Evolutionary conservation across 92 coral and sea anemone genomes (phyloP).

Genomic region (Porites evermanni): DNA sequence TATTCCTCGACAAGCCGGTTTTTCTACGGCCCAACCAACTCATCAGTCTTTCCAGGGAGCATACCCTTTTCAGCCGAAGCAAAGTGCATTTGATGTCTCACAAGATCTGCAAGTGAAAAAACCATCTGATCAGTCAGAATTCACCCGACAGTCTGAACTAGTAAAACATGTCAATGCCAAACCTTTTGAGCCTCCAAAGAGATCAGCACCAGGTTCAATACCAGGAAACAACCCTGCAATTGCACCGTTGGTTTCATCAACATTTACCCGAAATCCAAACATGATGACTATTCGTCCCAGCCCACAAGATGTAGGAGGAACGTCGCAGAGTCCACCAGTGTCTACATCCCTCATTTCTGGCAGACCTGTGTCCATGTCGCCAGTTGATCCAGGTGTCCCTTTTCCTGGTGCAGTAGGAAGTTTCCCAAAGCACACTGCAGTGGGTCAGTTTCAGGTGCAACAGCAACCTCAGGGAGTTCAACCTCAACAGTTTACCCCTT

Average conservation of each 20-base stretch:
- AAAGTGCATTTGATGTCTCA: constrained; percentile 61
- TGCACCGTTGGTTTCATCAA: constrained; percentile 65
- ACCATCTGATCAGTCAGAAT: constrained; percentile 69
- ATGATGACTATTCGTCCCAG: constrained; percentile 78
- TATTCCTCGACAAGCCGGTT: constrained; percentile 67
- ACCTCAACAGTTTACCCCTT: constrained; percentile 88
- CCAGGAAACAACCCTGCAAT: constrained; percentile 64
- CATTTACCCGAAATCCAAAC: constrained; percentile 65
- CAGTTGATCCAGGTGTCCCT: constrained; percentile 85
- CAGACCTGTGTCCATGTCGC: constrained; percentile 88
- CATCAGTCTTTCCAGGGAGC: constrained; percentile 68
- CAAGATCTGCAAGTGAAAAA: constrained; percentile 69
- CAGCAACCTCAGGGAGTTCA: constrained; percentile 72
- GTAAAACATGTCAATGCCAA: constrained; percentile 97
- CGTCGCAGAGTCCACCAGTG: constrained; percentile 92
- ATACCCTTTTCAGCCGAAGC: constrained; percentile 75
- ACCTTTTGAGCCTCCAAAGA: constrained; percentile 98
- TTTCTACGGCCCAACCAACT: constrained; percentile 56
- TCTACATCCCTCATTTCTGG: constrained; percentile 79
- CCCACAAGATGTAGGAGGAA: constrained; percentile 73
- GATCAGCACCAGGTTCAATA: constrained; percentile 78
- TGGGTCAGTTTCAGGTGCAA: constrained; percentile 86
- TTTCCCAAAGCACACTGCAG: constrained; percentile 77
- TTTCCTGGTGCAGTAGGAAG: constrained; percentile 83
- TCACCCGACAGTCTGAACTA: constrained; percentile 82